Evolutionary conservation across 2,888 invertebrate species (phyloP).

Genomic region (Rhopalosiphum nymphaeae): DNA sequence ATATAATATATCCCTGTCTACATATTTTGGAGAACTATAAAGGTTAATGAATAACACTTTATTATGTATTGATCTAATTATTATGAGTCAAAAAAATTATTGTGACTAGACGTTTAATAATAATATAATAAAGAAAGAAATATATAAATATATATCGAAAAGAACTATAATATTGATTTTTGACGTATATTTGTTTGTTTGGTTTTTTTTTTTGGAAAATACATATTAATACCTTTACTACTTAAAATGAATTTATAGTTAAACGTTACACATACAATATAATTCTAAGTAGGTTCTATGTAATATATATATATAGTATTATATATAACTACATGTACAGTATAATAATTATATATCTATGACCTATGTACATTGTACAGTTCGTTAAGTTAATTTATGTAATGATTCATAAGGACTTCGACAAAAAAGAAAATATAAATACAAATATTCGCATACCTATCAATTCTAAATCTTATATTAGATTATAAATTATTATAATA

Average conservation of each 20-base stretch:
- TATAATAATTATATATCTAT: not conserved
- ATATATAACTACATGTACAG: not conserved
- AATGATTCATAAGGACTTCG: not conserved
- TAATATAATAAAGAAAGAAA: not conserved
- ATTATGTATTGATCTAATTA: not conserved
- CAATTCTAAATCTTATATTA: not conserved
- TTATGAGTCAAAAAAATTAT: not conserved
- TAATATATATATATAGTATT: not conserved
- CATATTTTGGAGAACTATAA: not conserved
- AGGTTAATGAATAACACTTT: not conserved
- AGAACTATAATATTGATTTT: not conserved
- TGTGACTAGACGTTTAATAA: not conserved
- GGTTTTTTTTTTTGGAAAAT: not conserved
- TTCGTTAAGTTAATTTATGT: slow-evolving; percentile 1
- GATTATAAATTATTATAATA: not conserved
- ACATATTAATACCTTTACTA: not conserved
- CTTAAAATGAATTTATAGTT: not conserved
- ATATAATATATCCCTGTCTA: not conserved
- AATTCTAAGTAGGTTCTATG: not conserved
- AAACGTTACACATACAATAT: not conserved
- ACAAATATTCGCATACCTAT: not conserved
- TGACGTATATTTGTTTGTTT: not conserved
- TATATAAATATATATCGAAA: not conserved
- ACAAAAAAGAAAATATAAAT: not conserved
- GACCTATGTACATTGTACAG: not conserved